Percentiles rank a stretch among this genome's conserved stretches.
Conservation (phyloP, 1,140 invertebrate species). For the Piezodorus guildinii region DNA sequence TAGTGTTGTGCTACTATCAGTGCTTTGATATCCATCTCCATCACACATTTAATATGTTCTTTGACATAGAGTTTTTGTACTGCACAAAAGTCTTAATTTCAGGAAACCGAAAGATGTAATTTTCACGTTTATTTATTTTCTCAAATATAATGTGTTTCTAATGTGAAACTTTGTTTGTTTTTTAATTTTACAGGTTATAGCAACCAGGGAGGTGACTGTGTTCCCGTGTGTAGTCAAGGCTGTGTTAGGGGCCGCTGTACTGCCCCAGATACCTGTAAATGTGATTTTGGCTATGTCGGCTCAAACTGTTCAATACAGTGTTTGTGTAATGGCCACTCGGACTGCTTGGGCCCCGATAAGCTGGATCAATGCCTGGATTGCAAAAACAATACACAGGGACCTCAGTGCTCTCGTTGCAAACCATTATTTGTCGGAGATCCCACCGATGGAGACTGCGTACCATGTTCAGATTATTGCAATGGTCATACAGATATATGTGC, state of each 20-base stretch:
- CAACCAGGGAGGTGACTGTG: constrained; percentile 24
- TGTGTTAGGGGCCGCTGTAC: constrained; percentile 80
- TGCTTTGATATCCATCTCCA: too few species aligned
- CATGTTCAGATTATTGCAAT: constrained; percentile 80
- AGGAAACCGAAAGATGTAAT: too few species aligned
- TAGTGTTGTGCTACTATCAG: too few species aligned
- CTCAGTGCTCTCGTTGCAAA: constrained; percentile 49
- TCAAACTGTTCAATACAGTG: constrained; percentile 87
- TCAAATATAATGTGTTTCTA: too few species aligned
- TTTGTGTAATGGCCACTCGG: constrained; percentile 86
- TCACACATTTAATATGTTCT: too few species aligned
- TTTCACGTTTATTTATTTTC: too few species aligned
- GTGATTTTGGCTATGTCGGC: constrained; percentile 91
- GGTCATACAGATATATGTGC: constrained; percentile 76
- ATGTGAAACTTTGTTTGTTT: neutral
- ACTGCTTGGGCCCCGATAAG: constrained; percentile 75
- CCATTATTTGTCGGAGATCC: constrained; percentile 86
- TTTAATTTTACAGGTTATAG: neutral
- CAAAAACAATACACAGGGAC: constrained; percentile 69
- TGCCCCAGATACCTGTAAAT: constrained; percentile 72
- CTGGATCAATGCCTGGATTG: constrained; percentile 73
- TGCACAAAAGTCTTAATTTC: too few species aligned
- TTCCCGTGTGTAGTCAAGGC: constrained; percentile 60
- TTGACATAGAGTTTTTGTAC: too few species aligned
- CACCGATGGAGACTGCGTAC: constrained; percentile 68